Percentiles rank a stretch among this genome's conserved stretches.
Evolutionary conservation across 2,113 vertebrate species (phyloP).

Genomic region (Ceratotherium simum): DNA sequence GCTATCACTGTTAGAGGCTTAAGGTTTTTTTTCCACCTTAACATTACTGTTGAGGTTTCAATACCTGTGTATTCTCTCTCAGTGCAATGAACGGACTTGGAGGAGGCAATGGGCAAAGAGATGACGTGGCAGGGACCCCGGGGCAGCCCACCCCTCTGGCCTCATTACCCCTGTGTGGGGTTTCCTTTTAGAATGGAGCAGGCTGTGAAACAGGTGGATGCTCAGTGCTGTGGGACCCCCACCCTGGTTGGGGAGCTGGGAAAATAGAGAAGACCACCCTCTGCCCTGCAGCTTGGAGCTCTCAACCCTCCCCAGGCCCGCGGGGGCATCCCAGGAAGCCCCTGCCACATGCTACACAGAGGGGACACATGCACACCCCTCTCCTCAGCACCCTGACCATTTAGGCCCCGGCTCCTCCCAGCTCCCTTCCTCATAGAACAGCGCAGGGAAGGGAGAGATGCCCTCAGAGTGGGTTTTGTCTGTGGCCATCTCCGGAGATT

Average conservation of each 20-base stretch:
- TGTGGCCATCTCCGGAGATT: not conserved
- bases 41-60: accelerated
- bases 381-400: not conserved
- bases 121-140: accelerated
- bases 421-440: not conserved
- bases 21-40: not conserved
- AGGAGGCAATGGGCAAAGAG: not conserved
- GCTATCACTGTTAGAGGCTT: not conserved
- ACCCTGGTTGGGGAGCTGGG: not conserved
- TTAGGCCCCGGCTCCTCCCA: not conserved
- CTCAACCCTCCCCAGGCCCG: not conserved
- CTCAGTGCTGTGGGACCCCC: not conserved
- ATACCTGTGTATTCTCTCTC: not conserved
- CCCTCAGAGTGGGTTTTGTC: accelerated
- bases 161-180: not conserved
- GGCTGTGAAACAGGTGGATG: not conserved
- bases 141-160: not conserved
- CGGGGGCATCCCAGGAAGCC: not conserved
- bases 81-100: not conserved
- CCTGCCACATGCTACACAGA: accelerated
- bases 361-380: accelerated
- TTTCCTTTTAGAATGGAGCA: not conserved
- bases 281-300: too few relatives aligned
- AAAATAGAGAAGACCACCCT: too few relatives aligned
- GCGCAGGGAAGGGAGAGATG: not conserved